Base-by-base conservation (phyloP, 1,140 invertebrate genomes). In the Bombus terrestris region DNA sequence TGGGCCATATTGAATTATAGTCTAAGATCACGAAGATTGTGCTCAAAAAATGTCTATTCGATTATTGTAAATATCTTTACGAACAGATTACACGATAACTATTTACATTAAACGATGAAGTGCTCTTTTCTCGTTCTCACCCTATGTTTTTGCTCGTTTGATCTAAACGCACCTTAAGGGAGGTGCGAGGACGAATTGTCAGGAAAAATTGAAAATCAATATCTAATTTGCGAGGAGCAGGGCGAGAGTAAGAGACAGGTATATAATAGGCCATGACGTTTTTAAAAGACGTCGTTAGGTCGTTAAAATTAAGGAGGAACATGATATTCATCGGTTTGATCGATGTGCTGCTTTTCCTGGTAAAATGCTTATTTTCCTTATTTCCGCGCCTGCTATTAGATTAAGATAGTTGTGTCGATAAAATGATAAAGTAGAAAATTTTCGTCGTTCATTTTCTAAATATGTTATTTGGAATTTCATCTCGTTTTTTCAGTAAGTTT, bases 171-270 rank as follows among this genome's bases (percentile, higher is more conserved):
- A 2, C 18, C 47, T 53, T 53, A 53, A 22, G 47, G 47, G 47
- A 22, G 18, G 6, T 53, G 18, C 18, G 47, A 6, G 18, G 18
- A 53, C 47, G 47, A 47, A 83, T 76, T n/a, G 59, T 62, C 4
- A 18, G 18, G 12, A 62, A 37, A 37, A 57, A 82, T 82, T 64
- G 39, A 82, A 75, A 82, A 82, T 82, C 81, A 59, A 82, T 82
- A 66, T 73, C 57, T 39, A 75, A 74, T 75, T 82, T 75, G 39
- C 32, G 15, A 35, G n/a, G n/a, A 22, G 0, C 41, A 41, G 9
- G 47, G 41, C n/a, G 71, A 47, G 2, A 62, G 47, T n/a, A 62
- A n/a, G 18, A 9, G 28, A 10, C 39, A 15, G 13, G 32, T 82
- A 47, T 62, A 43, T 47, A 83, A 47, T 9, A 28, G 41, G 3